Conservation (phyloP, 2,113 vertebrate species). For the Glaucomys volans region DNA sequence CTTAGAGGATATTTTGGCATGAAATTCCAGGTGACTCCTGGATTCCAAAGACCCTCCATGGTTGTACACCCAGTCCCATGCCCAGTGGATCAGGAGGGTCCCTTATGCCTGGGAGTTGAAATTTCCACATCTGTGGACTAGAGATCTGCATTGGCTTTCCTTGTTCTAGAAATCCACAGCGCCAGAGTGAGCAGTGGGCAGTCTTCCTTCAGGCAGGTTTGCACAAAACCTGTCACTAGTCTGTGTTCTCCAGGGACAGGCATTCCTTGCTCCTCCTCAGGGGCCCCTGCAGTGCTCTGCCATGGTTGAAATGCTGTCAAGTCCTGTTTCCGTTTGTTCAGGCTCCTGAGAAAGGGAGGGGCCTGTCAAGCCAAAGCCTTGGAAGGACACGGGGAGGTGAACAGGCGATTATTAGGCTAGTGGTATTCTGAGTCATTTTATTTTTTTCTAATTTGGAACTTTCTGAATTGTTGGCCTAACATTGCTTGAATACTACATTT, state of each 20-base stretch:
- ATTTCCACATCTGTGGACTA: neutral
- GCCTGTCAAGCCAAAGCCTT: neutral
- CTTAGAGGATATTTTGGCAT: too few relatives aligned
- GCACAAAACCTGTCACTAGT: neutral
- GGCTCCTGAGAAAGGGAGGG: neutral
- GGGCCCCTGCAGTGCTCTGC: neutral
- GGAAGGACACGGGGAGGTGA: neutral
- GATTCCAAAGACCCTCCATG: neutral
- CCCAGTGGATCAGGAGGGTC: too few relatives aligned
- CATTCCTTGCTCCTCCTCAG: neutral
- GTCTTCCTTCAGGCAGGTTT: neutral
- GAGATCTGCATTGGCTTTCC: neutral
- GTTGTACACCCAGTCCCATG: fast-evolving
- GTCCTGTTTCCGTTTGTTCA: neutral
- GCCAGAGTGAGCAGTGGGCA: neutral
- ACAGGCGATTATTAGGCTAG: neutral
- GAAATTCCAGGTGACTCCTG: neutral
- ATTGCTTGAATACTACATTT: neutral
- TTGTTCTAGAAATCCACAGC: neutral
- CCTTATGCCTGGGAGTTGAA: neutral
- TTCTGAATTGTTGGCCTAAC: neutral
- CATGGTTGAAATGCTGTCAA: neutral
- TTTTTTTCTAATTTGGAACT: constrained; percentile 34
- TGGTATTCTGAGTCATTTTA: neutral
- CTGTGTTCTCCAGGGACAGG: neutral